Base-by-base conservation (phyloP, 2,113 vertebrate species). In the Geococcyx californianus region DNA sequence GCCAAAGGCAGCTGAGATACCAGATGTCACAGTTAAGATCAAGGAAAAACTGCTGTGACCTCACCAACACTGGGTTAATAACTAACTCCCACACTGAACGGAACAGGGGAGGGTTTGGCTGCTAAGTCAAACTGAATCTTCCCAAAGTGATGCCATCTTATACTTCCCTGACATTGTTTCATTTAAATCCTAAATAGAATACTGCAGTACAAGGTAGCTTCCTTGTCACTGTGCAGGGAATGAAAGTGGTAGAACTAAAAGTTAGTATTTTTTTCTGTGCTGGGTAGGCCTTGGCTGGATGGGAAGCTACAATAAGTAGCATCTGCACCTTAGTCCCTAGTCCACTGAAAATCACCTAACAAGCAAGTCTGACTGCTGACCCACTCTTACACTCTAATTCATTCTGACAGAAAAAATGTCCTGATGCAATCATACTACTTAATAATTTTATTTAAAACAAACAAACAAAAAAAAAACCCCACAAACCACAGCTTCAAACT, bases 281-380 rank as follows among this genome's bases (percentile, higher is more conserved):
- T 52, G 54, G 47, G 47, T 11, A 24, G 47, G 24, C 47, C 21
- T 49, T 24, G 47, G 47, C 47, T 23, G 47, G 47, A 49, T 49
- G 23, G 23, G 21, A 49, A 49, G 47, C 40, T 42, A 42, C 40
- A 42, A 42, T 42, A 42, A 42, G 13, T 10, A 13, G 40, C 13
- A 13, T 42, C 40, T 42, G 40, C 40, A 42, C 40, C 40, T 42
- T 42, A 42, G 40, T 42, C 40, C 40, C 13, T 42, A 42, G 13
- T 13, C 40, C 40, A 42, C 13, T 42, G 40, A 42, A 42, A 42
- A 42, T 42, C 10, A 42, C 40, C 40, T 13, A 42, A 42, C 69
- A 84, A 89, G 70, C 8, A 95, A 93, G 63, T 90, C 83, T 96
- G 83, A 89, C n/a, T 91, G 63, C 69, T 92, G 76, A 84, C 56